A percentile compares a stretch with the other conserved stretches of the same genome.
phyloP scores from a whole-genome alignment of 2,113 vertebrate species.

The Pelusios castaneus region DNA sequence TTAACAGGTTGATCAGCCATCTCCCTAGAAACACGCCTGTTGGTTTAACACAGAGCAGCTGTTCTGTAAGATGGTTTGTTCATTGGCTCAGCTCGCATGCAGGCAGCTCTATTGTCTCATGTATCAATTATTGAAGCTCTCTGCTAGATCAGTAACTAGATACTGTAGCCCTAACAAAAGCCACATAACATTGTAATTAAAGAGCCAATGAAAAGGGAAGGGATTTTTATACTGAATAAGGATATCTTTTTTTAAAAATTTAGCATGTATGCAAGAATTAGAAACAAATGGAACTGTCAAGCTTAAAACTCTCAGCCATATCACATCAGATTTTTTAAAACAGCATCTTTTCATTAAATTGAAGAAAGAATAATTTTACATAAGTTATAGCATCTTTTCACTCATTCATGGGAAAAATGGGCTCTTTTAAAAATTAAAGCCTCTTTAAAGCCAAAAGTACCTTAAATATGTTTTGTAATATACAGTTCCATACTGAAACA shows the following conservation, averaged over 20 bases:
- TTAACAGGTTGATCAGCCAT: constrained; percentile 49
- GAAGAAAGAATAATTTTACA: background rate
- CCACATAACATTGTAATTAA: constrained; percentile 62
- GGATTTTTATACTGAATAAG: constrained; percentile 32
- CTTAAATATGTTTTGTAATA: background rate
- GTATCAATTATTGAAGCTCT: constrained; percentile 72
- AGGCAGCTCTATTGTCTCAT: constrained; percentile 54
- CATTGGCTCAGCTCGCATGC: constrained; percentile 30
- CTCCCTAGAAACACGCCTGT: constrained; percentile 63
- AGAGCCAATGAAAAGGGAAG: constrained; percentile 37
- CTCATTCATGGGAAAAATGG: background rate
- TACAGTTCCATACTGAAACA: background rate
- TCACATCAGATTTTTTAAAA: background rate
- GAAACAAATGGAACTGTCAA: constrained; percentile 8
- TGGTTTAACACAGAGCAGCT: constrained; percentile 50
- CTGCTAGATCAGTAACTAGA: constrained; percentile 68
- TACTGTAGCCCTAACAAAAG: constrained; percentile 51
- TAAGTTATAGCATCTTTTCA: background rate
- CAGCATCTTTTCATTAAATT: background rate
- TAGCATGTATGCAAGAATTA: constrained; percentile 26
- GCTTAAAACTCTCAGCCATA: background rate
- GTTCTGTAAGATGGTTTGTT: constrained; percentile 22
- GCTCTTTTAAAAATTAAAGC: background rate
- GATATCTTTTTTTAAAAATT: background rate
- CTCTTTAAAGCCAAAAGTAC: background rate